Percentiles rank a stretch among this genome's conserved stretches.
Evolutionary conservation across 2,113 vertebrate species (phyloP).

Genomic region (Ursus arctos): DNA sequence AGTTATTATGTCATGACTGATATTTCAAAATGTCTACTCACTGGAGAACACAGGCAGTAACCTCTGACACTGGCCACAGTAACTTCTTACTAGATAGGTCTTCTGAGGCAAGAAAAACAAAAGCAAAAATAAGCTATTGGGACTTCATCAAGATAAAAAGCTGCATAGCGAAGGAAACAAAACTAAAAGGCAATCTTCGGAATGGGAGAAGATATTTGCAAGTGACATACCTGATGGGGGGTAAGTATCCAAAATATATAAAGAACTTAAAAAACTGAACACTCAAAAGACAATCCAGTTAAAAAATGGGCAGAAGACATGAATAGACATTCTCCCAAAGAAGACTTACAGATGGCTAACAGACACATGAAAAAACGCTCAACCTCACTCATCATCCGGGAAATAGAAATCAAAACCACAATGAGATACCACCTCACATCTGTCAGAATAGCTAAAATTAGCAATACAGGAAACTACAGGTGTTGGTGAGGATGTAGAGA

Average conservation of each 20-base stretch:
- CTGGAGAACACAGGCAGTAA: background rate
- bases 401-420: background rate
- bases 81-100: background rate
- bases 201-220: background rate
- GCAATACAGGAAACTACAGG: background rate
- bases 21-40: background rate
- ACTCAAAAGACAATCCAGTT: background rate
- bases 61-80: background rate
- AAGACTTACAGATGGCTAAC: background rate
- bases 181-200: background rate
- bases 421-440: background rate
- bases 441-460: background rate
- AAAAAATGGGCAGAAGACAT: background rate
- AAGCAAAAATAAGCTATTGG: background rate
- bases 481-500: background rate
- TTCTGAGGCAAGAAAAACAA: background rate
- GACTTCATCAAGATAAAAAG: background rate
- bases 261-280: background rate
- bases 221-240: background rate
- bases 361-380: background rate
- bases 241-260: background rate
- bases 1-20: background rate
- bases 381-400: background rate
- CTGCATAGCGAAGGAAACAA: background rate
- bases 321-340: background rate